Evolutionary conservation across 2,797 vertebrate genomes (phyloP).

Genomic region (Micromesistius poutassou): DNA sequence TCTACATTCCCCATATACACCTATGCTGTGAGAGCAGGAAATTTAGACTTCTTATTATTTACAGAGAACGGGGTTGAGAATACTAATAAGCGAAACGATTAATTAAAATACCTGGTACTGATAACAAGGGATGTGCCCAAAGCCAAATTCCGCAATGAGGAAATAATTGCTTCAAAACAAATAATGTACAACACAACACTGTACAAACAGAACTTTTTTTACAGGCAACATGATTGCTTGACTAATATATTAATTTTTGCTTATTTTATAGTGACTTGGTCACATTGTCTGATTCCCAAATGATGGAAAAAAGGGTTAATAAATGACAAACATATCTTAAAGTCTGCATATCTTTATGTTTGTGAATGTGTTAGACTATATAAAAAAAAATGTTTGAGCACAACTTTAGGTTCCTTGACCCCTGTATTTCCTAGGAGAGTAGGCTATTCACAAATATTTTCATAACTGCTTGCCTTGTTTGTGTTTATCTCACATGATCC

Average conservation of each 20-base stretch:
- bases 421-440: not conserved
- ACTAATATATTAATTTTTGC: not conserved
- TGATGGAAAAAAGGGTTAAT: not conserved
- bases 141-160: constrained; percentile 6
- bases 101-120: constrained; percentile 4
- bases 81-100: constrained; percentile 1
- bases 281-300: not conserved
- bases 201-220: not conserved
- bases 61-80: not conserved
- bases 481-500: not conserved
- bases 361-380: not conserved
- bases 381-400: not conserved
- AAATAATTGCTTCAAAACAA: constrained; percentile 7
- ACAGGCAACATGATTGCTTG: not conserved
- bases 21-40: not conserved
- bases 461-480: not conserved
- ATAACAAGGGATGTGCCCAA: constrained; percentile 4
- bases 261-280: not conserved
- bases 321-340: not conserved
- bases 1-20: not conserved
- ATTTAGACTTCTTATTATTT: not conserved
- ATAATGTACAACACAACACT: not conserved
- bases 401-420: not conserved
- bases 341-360: not conserved
- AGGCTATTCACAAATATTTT: not conserved